Evolutionary conservation across 2,888 invertebrate genomes (phyloP).

Genomic region (Coelopa pilipes): DNA sequence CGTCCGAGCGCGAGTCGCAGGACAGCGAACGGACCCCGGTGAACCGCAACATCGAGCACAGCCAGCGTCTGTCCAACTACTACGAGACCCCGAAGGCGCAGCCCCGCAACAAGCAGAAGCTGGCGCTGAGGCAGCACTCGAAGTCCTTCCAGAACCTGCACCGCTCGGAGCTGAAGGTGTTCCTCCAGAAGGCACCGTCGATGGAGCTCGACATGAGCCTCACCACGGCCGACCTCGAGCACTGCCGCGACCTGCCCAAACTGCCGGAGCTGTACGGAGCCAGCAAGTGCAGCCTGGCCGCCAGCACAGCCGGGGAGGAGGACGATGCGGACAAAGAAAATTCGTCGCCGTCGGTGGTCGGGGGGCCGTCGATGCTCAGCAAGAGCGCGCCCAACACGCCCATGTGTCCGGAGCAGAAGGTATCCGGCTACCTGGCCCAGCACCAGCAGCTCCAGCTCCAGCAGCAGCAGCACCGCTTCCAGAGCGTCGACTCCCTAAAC

Average conservation of each 20-base stretch:
- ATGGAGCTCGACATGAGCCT: conserved; percentile 55
- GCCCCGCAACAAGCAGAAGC: conserved; percentile 39
- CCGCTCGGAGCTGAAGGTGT: conserved; percentile 61
- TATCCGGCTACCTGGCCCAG: conserved; percentile 48
- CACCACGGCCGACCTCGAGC: conserved; percentile 51
- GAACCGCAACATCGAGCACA: conserved; percentile 22
- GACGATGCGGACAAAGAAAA: conserved; percentile 59
- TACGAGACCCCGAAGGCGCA: conserved; percentile 47
- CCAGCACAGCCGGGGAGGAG: conserved; percentile 38
- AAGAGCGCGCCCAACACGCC: conserved; percentile 58
- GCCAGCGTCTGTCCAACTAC: conserved; percentile 47
- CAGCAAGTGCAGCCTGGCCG: conserved; percentile 50
- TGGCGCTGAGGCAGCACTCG: conserved; percentile 57
- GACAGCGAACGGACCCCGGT: conserved; percentile 32
- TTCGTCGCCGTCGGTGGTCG: conserved; percentile 42
- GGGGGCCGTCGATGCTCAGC: conserved; percentile 42
- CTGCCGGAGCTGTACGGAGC: conserved; percentile 54
- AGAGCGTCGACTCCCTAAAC: conserved; percentile 61
- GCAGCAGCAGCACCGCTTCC: conserved; percentile 54
- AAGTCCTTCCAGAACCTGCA: conserved; percentile 63
- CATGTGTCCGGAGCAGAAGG: conserved; percentile 48
- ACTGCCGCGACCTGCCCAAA: conserved; percentile 52
- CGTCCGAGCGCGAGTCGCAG: not conserved
- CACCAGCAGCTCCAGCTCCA: conserved; percentile 55
- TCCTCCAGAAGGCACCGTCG: conserved; percentile 62